phyloP scores from a whole-genome alignment of 2,113 vertebrate genomes.

The Chiloscyllium plagiosum region DNA sequence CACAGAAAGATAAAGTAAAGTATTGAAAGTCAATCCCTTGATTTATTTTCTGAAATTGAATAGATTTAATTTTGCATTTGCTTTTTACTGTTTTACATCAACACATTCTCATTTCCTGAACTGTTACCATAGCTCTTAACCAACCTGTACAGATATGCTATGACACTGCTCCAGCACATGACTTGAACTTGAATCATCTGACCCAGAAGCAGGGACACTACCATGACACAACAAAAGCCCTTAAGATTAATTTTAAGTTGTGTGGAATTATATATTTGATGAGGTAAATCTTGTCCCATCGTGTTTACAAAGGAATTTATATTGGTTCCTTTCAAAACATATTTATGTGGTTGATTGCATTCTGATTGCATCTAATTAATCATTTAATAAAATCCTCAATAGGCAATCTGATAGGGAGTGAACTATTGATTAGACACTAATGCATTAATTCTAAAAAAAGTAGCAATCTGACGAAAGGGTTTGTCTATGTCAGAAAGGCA shows the following conservation, averaged over 20 bases:
- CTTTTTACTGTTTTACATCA: no score
- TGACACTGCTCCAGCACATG: no score
- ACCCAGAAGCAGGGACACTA: no score
- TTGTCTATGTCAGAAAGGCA: neutral
- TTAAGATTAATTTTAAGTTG: no score
- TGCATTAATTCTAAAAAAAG: neutral
- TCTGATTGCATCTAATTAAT: neutral
- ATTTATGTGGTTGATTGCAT: constrained; percentile 2
- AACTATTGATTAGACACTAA: neutral
- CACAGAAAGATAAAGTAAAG: no score
- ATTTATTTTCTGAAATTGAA: neutral
- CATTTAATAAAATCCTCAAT: constrained; percentile 6
- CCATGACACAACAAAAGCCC: no score
- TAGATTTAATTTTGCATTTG: neutral
- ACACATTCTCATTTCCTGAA: no score
- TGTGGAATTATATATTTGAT: neutral
- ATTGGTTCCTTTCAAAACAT: neutral
- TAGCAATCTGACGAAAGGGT: neutral
- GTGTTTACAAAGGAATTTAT: neutral
- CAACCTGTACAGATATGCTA: no score
- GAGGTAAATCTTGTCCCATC: neutral
- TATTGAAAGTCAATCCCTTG: neutral
- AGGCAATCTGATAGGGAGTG: neutral
- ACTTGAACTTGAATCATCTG: no score
- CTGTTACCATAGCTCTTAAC: no score